phyloP scores from a whole-genome alignment of 2,113 vertebrate genomes.

The Reinhardtius hippoglossoides region DNA sequence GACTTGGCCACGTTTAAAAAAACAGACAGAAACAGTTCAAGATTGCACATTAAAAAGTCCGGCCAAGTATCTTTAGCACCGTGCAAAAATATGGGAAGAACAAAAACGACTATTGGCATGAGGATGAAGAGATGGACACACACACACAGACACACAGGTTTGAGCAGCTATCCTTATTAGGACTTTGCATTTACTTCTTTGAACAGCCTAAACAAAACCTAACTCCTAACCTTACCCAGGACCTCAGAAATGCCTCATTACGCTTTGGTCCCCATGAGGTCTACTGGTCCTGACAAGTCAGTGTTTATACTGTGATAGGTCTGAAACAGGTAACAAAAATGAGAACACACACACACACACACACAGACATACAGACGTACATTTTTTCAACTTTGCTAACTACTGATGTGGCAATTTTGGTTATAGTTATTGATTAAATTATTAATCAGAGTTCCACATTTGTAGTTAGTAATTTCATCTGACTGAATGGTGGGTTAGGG shows the following conservation, averaged over 20 bases:
- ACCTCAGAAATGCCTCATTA: neutral
- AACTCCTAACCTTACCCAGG: too few species aligned
- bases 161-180: neutral
- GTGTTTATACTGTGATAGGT: too few species aligned
- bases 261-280: neutral
- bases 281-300: neutral
- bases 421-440: too few species aligned
- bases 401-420: too few species aligned
- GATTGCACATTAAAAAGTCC: neutral
- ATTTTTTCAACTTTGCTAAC: too few species aligned
- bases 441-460: too few species aligned
- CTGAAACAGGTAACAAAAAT: neutral
- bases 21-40: slow-evolving; percentile 8
- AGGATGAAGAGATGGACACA: slow-evolving; percentile 3
- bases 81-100: slow-evolving; percentile 12
- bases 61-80: neutral
- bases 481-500: too few species aligned
- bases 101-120: neutral
- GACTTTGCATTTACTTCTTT: neutral
- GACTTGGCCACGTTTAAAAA: slow-evolving; percentile 25
- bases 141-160: slow-evolving; percentile 10
- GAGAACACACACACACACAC: neutral
- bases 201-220: too few species aligned
- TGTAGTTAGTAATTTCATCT: too few species aligned
- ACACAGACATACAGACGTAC: too few species aligned